Percentiles rank a stretch among this genome's conserved stretches.
Evolutionary conservation across 37 sponge, comb jelly and placozoan genomes (phyloP).

Genomic region (Hexactinellida sp.): DNA sequence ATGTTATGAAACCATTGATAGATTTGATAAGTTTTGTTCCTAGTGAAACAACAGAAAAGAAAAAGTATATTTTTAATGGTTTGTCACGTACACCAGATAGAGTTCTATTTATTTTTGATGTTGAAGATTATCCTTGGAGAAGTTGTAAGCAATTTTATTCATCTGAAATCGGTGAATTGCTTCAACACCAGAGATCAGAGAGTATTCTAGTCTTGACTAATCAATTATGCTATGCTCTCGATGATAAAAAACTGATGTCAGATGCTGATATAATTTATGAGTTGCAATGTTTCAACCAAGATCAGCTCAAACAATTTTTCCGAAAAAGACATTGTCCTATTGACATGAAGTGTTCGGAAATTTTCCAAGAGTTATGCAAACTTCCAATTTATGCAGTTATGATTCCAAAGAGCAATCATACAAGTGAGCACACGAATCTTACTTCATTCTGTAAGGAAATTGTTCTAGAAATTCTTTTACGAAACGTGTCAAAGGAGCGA

Average conservation of each 20-base stretch:
- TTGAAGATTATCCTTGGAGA: conserved; percentile 10
- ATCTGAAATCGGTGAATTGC: not conserved
- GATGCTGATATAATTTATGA: not conserved
- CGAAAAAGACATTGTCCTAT: not conserved
- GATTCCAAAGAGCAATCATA: not conserved
- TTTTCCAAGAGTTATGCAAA: not conserved
- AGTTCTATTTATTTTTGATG: not conserved
- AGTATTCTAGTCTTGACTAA: not conserved
- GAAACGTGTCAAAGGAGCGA: not conserved
- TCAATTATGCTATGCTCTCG: not conserved
- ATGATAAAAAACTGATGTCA: not conserved
- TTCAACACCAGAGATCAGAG: not conserved
- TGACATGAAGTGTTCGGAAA: conserved; percentile 5
- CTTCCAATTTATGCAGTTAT: not conserved
- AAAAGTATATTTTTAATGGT: not conserved
- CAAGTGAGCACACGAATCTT: not conserved
- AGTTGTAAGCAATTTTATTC: not conserved
- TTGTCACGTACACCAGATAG: not conserved
- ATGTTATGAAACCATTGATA: not conserved
- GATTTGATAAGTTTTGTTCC: not conserved
- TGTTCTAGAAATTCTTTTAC: not conserved
- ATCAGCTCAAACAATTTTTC: not conserved
- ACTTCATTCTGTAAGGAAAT: not conserved
- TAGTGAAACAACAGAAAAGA: not conserved
- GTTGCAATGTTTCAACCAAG: not conserved